These are phyloP conservation scores for Dolichallabes microphthalmus DNA, from an alignment of 2,113 vertebrate species.

Conservation along the genomic window DNA sequence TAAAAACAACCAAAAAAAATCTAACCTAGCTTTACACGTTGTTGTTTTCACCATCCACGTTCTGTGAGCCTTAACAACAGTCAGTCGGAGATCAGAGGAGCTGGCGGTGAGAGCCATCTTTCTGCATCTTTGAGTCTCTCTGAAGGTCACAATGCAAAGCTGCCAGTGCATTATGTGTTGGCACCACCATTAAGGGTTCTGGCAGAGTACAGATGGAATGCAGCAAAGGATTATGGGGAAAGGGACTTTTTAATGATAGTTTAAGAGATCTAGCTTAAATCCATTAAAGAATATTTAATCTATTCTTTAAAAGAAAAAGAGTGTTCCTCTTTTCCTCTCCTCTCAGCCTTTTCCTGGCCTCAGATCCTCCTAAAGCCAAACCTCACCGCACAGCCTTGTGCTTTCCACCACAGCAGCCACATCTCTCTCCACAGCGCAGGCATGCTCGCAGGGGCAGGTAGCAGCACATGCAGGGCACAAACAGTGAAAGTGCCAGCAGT, in stretches of 20 bases:
- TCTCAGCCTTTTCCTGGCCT: constrained; percentile 33
- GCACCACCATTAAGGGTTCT: constrained; percentile 57
- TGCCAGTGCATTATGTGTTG: constrained; percentile 24
- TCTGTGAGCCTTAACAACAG: constrained; percentile 55
- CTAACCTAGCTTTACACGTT: constrained; percentile 44
- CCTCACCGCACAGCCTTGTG: constrained; percentile 91
- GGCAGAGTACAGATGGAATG: constrained; percentile 67
- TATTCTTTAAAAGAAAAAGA: constrained; percentile 32
- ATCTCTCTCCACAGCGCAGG: constrained; percentile 86
- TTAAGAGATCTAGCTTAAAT: constrained; percentile 52
- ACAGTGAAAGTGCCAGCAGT: constrained; percentile 82
- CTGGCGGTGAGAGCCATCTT: background rate
- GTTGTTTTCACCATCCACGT: constrained; percentile 55
- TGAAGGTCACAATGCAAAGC: constrained; percentile 8
- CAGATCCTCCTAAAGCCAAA: constrained; percentile 47
- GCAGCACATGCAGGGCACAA: constrained; percentile 94
- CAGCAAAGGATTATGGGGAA: constrained; percentile 64
- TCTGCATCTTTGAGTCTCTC: constrained; percentile 6
- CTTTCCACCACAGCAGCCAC: constrained; percentile 87
- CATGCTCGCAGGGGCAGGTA: constrained; percentile 88
- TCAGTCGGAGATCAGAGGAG: constrained; percentile 39
- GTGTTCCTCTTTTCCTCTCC: constrained; percentile 18
- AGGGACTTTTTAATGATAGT: constrained; percentile 27
- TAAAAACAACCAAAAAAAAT: constrained; percentile 59
- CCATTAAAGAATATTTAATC: background rate